Evolutionary conservation across 2,113 vertebrate species (phyloP).

Genomic region (Cyanocitta stelleri): DNA sequence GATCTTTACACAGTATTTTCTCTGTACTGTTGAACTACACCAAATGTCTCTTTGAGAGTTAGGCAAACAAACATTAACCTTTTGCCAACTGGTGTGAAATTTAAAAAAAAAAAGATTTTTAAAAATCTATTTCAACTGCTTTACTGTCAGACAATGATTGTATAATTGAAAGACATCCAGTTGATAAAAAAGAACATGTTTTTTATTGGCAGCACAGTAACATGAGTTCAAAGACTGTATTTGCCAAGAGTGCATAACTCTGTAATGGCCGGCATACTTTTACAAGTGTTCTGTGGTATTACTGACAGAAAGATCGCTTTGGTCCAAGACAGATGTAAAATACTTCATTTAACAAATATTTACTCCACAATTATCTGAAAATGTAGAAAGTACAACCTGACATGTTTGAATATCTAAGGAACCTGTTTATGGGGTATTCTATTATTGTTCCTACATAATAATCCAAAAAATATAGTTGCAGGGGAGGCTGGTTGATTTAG

Average conservation of each 20-base stretch:
- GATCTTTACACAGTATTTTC: slow-evolving; percentile 29
- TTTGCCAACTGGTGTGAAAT: slow-evolving; percentile 47
- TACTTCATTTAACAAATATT: slow-evolving; percentile 70
- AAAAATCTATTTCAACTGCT: slow-evolving; percentile 27
- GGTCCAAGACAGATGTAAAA: slow-evolving; percentile 70
- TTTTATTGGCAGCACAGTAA: slow-evolving; percentile 64
- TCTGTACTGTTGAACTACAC: slow-evolving; percentile 24
- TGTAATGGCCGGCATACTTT: slow-evolving; percentile 69
- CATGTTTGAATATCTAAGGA: slow-evolving; percentile 65
- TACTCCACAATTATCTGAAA: slow-evolving; percentile 69
- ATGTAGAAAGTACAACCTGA: slow-evolving; percentile 70
- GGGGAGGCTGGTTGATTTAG: slow-evolving; percentile 51
- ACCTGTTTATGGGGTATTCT: slow-evolving; percentile 62
- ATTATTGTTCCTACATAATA: slow-evolving; percentile 60
- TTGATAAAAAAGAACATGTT: slow-evolving; percentile 69
- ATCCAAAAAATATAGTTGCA: slow-evolving; percentile 49
- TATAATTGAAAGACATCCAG: slow-evolving; percentile 69
- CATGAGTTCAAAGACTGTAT: slow-evolving; percentile 59
- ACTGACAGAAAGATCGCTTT: slow-evolving; percentile 65
- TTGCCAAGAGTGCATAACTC: slow-evolving; percentile 71
- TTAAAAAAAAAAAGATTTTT: neutral
- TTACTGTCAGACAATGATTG: slow-evolving; percentile 60
- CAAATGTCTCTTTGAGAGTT: slow-evolving; percentile 32
- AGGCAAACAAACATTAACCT: slow-evolving; percentile 51
- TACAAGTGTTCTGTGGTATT: slow-evolving; percentile 67